Evolutionary conservation across 2,888 invertebrate species (phyloP).

Genomic region (Phengaris alcon): DNA sequence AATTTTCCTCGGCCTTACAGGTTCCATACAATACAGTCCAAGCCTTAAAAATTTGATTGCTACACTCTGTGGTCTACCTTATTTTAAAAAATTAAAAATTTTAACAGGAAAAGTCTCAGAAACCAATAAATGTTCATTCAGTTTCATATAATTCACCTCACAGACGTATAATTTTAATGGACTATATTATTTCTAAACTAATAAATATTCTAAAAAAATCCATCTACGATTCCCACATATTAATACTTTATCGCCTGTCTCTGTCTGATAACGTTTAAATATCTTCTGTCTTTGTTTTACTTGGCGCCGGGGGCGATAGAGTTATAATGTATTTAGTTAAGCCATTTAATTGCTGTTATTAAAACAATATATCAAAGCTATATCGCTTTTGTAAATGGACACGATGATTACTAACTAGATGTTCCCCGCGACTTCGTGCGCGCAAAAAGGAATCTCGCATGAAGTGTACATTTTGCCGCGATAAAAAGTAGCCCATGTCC

Average conservation of each 20-base stretch:
- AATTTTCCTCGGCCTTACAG: too few species aligned
- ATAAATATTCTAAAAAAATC: constrained; percentile 30
- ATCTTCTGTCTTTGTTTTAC: constrained; percentile 37
- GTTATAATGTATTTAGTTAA: constrained; percentile 66
- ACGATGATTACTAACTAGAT: background rate
- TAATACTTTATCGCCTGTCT: constrained; percentile 45
- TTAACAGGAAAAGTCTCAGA: background rate
- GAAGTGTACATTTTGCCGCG: too few species aligned
- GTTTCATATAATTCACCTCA: constrained; percentile 4
- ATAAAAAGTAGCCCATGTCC: too few species aligned
- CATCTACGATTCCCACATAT: constrained; percentile 45
- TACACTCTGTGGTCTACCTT: background rate
- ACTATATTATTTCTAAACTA: constrained; percentile 19
- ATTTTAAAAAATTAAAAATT: background rate
- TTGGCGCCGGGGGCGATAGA: constrained; percentile 61
- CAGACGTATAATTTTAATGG: constrained; percentile 11
- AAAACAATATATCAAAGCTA: constrained; percentile 51
- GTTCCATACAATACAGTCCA: too few species aligned
- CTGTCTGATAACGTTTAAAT: constrained; percentile 31
- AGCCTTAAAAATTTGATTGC: too few species aligned
- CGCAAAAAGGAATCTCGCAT: too few species aligned
- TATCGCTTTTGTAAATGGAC: constrained; percentile 19
- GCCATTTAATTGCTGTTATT: constrained; percentile 71
- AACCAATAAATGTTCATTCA: background rate
- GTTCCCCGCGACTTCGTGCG: too few species aligned